Evolutionary conservation across 2,888 invertebrate genomes (phyloP).

Genomic region (Lasiommata megera): DNA sequence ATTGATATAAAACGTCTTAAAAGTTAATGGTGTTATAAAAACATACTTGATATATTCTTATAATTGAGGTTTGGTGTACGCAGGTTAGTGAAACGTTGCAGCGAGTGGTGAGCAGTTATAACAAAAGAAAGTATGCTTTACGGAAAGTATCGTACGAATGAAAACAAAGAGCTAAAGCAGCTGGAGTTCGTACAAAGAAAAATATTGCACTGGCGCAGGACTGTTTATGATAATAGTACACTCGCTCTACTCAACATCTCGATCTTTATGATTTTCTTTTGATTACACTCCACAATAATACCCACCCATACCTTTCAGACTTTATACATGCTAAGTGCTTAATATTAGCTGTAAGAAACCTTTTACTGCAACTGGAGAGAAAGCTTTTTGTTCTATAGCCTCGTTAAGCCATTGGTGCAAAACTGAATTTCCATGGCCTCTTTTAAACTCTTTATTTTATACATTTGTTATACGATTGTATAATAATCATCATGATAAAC

Average conservation of each 20-base stretch:
- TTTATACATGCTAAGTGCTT: constrained; percentile 21
- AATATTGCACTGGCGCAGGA: constrained; percentile 70
- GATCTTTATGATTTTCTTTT: constrained; percentile 48
- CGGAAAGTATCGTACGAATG: constrained; percentile 70
- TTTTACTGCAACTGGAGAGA: constrained; percentile 18
- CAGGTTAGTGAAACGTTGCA: constrained; percentile 34
- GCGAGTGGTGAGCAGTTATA: constrained; percentile 64
- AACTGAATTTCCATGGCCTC: neutral
- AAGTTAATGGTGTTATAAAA: too few relatives aligned
- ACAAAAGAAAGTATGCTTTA: constrained; percentile 72
- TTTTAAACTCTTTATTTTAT: too few relatives aligned
- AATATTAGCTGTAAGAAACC: constrained; percentile 20
- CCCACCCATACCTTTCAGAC: constrained; percentile 20
- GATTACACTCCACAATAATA: constrained; percentile 23
- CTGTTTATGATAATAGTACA: constrained; percentile 74
- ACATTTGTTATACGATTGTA: too few relatives aligned
- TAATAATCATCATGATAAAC: too few relatives aligned
- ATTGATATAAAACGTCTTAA: too few relatives aligned
- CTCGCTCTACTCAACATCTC: constrained; percentile 64
- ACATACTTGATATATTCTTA: neutral
- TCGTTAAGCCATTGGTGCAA: neutral
- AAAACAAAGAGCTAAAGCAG: constrained; percentile 68
- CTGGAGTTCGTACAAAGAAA: constrained; percentile 71
- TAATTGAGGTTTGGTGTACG: constrained; percentile 27
- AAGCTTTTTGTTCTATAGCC: constrained; percentile 15